phyloP scores from a whole-genome alignment of 2,113 vertebrate species.

The human (Homo sapiens) region GRCh38 chr3:76734501-76735000 shows the following conservation, averaged over 20 bases:
- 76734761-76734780: not conserved
- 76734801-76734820: accelerated
- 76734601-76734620: not conserved
- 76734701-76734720: not conserved
- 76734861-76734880: not conserved
- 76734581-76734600: too few relatives aligned
- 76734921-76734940: not conserved
- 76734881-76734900: not conserved
- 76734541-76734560: not conserved
- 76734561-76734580: not conserved
- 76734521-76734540: not conserved
- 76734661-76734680: not conserved
- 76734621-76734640: not conserved
- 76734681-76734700: not conserved
- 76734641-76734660: not conserved
- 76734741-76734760: not conserved
- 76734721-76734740: not conserved
- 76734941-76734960: not conserved
- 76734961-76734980: too few relatives aligned
- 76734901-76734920: not conserved
- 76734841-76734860: not conserved
- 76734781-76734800: not conserved
- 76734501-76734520: not conserved
- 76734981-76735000: too few relatives aligned
- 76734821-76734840: not conserved